Base-by-base conservation (phyloP, 2,888 invertebrate species). In the Pediacus dermestoides region DNA sequence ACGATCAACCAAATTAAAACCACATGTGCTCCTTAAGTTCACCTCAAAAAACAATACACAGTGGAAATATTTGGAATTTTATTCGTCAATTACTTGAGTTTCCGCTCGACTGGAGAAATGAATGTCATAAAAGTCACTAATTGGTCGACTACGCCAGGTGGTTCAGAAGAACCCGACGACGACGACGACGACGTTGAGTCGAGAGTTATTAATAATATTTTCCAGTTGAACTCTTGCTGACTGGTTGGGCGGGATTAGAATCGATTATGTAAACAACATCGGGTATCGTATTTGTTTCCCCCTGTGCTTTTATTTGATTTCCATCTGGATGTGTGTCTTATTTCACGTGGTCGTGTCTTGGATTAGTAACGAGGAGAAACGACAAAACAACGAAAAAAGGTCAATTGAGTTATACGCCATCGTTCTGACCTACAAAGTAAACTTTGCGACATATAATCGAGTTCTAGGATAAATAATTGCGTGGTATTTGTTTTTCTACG, bases 371-470 rank as follows among this genome's bases (percentile, higher is more conserved):
- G n/a, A n/a, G n/a, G n/a, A n/a, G n/a, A 18, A 7, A 7, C 21
- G 6, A n/a, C 21, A 6, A 18, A n/a, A 18, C 6, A 21, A 22
- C 2, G 11, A 11, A 33, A 36, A 39, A 44, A 44, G 39, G 43
- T 43, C 43, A 43, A 43, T 43, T 28, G 39, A 43, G 36, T 43
- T 39, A 39, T 35, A 32, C 22, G 43, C n/a, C n/a, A n/a, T n/a
- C n/a, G n/a, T n/a, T n/a, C n/a, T 18, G 21, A 18, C 21, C 21
- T n/a, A 18, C 21, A 18, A 18, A 18, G n/a, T 7, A n/a, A 7
- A 7, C 21, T 18, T 18, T 18, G 21, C 21, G 6, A 18, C 21
- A 18, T 18, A 18, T 7, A 18, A 7, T 18, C 21, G 6, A 18
- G 21, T 18, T 18, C 6, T 7, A 18, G n/a, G 6, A 7, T 18